Conservation (phyloP, 2,888 invertebrate species). For the Stenolophus ochropezus region DNA sequence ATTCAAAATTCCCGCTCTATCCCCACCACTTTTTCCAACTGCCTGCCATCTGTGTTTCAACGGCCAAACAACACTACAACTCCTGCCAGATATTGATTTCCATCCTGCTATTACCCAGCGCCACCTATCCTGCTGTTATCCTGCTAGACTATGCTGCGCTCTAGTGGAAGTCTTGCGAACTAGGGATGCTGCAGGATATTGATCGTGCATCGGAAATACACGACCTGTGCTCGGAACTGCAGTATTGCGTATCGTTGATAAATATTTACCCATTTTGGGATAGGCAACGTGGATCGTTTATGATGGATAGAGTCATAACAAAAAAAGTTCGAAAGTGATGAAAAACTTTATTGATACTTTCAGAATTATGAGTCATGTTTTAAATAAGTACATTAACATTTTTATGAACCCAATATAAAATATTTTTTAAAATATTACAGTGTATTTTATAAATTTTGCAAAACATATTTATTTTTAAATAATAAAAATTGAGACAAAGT, state of each 20-base stretch:
- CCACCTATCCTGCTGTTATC: neutral
- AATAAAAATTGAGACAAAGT: too few species aligned
- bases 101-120: conserved; percentile 18
- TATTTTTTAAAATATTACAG: too few species aligned
- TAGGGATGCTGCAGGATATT: conserved; percentile 47
- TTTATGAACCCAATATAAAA: too few species aligned
- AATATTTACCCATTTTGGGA: conserved; percentile 43
- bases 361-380: too few species aligned
- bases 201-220: conserved; percentile 18
- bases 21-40: neutral
- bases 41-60: conserved; percentile 50
- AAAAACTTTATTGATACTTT: too few species aligned
- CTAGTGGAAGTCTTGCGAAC: neutral
- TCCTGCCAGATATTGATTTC: conserved; percentile 5
- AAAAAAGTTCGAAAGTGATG: neutral
- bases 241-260: conserved; percentile 38
- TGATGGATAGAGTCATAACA: neutral
- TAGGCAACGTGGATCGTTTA: neutral
- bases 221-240: conserved; percentile 21
- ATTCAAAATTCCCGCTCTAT: neutral
- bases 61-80: neutral
- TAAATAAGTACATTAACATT: too few species aligned
- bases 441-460: too few species aligned
- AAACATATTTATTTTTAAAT: too few species aligned
- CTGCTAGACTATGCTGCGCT: neutral